Percentiles rank a stretch among this genome's conserved stretches.
Evolutionary conservation across 2,113 vertebrate species (phyloP).

Genomic region (Zosterops hypoxanthus): DNA sequence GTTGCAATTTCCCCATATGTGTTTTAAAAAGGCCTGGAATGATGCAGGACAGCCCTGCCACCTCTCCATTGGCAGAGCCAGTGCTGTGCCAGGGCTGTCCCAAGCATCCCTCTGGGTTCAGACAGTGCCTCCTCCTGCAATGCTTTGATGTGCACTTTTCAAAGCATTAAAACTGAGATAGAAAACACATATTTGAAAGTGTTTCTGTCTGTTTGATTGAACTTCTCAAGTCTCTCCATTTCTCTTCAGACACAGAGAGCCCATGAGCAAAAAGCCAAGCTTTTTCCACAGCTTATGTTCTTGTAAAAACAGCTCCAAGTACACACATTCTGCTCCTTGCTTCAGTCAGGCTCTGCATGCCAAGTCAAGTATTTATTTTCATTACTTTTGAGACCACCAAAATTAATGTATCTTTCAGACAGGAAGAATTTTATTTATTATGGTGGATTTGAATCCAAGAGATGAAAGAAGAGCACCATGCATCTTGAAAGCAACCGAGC

Average conservation of each 20-base stretch:
- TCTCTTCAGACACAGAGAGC: background rate
- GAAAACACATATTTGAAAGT: background rate
- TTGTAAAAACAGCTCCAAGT: slow-evolving; percentile 73
- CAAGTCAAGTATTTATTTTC: slow-evolving; percentile 76
- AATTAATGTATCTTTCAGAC: slow-evolving; percentile 78
- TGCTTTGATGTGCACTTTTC: background rate
- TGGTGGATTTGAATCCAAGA: slow-evolving; percentile 69
- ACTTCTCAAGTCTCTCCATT: slow-evolving; percentile 25
- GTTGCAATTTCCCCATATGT: background rate
- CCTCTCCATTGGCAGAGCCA: background rate
- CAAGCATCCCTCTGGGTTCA: background rate
- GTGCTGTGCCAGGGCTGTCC: background rate
- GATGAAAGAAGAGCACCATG: slow-evolving; percentile 68
- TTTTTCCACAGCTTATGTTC: slow-evolving; percentile 72
- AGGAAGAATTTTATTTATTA: slow-evolving; percentile 78
- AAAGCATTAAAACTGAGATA: background rate
- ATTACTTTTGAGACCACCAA: slow-evolving; percentile 75
- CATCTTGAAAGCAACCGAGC: background rate
- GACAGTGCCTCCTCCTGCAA: background rate
- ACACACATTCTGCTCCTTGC: slow-evolving; percentile 69
- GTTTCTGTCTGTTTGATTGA: slow-evolving; percentile 41
- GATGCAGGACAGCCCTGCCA: background rate
- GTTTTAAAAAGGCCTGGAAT: background rate
- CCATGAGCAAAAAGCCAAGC: slow-evolving; percentile 23
- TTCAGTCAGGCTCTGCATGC: slow-evolving; percentile 55